A percentile compares a stretch with the other conserved stretches of the same genome.
phyloP scores from a whole-genome alignment of 2,888 invertebrate species.

The Oasisia sp. region DNA sequence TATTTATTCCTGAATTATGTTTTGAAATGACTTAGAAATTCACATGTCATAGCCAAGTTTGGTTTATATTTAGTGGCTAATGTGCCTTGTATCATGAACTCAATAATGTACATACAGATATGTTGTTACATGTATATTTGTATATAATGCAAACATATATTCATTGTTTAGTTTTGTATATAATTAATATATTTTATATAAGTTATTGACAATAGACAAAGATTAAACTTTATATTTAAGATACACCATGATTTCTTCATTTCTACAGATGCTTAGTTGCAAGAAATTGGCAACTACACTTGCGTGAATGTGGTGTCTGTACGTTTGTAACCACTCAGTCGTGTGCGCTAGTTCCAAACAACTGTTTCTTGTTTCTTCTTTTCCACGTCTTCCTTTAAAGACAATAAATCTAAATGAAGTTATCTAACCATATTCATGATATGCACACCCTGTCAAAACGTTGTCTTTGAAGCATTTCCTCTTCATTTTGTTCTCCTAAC shows the following conservation, averaged over 20 bases:
- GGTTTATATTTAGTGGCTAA: background rate
- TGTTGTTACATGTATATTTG: background rate
- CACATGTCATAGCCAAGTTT: background rate
- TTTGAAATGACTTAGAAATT: background rate
- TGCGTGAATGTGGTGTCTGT: background rate
- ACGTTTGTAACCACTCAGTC: too few species aligned
- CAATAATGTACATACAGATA: background rate
- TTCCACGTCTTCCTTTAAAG: too few species aligned
- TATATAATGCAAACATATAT: conserved; percentile 12
- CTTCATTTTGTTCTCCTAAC: too few species aligned
- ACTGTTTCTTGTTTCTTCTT: too few species aligned
- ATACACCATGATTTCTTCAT: background rate
- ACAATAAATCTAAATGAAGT: too few species aligned
- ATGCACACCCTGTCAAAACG: too few species aligned
- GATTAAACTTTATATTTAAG: background rate
- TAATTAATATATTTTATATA: background rate
- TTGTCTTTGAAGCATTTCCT: too few species aligned
- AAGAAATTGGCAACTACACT: background rate
- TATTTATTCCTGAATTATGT: background rate
- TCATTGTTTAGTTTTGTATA: background rate
- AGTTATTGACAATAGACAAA: too few species aligned
- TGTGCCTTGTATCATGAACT: background rate
- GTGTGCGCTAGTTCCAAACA: too few species aligned
- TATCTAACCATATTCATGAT: too few species aligned
- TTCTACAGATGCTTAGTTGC: background rate